These are phyloP conservation scores for Laodelphax striatellus DNA, from an alignment of 1,140 invertebrate genomes.

Conservation along the genomic window DNA sequence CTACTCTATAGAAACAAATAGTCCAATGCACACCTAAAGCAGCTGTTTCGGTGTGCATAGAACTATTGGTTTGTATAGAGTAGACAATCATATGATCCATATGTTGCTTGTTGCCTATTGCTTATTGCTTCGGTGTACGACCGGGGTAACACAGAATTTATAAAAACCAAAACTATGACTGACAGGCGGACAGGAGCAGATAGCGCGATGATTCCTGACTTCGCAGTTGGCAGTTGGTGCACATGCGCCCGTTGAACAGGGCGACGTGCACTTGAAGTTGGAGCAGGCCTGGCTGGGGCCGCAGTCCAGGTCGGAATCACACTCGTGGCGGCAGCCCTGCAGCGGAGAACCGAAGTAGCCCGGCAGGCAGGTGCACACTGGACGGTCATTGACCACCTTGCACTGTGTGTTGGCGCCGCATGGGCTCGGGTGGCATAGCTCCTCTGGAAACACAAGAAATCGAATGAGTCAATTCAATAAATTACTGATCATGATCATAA, in stretches of 20 bases:
- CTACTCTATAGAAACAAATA: too few species aligned
- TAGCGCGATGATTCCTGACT: slow-evolving; percentile 59
- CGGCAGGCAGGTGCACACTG: slow-evolving; percentile 61
- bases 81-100: too few species aligned
- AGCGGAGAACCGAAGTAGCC: slow-evolving; percentile 61
- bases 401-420: slow-evolving; percentile 71
- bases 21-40: too few species aligned
- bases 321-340: slow-evolving; percentile 61
- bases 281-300: slow-evolving; percentile 53
- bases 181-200: slow-evolving; percentile 71
- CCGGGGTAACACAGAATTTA: too few species aligned
- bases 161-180: slow-evolving; percentile 14
- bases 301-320: slow-evolving; percentile 64
- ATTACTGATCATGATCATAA: background rate
- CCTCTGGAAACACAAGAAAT: slow-evolving; percentile 51
- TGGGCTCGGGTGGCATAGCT: slow-evolving; percentile 64
- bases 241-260: slow-evolving; percentile 56
- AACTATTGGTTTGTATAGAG: too few species aligned
- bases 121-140: too few species aligned
- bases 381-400: slow-evolving; percentile 56
- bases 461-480: background rate
- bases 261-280: slow-evolving; percentile 62
- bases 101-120: too few species aligned
- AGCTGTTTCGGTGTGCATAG: too few species aligned
- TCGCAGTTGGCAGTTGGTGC: slow-evolving; percentile 68